phyloP scores from a whole-genome alignment of 2,113 vertebrate genomes.

The Gobiocypris rarus region DNA sequence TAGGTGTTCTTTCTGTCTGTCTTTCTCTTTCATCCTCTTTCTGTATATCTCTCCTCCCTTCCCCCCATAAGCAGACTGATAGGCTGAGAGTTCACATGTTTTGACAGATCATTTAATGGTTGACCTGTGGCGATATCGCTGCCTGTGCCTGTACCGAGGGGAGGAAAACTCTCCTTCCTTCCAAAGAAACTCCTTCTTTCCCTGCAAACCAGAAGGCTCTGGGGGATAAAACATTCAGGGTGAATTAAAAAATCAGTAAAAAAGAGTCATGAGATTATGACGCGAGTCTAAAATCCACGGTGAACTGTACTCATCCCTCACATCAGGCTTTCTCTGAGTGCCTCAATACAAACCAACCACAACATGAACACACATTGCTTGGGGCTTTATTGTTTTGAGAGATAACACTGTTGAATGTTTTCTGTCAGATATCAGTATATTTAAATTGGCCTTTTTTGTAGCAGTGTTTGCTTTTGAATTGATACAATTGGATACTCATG shows the following conservation, averaged over 20 bases:
- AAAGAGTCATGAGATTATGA: not conserved
- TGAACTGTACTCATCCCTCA: not conserved
- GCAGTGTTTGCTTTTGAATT: conserved; percentile 13
- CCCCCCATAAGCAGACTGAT: conserved; percentile 12
- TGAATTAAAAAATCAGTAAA: not conserved
- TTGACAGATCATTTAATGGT: conserved; percentile 25
- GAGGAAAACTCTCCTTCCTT: conserved; percentile 3
- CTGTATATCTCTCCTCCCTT: conserved; percentile 4
- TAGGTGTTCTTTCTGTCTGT: conserved; percentile 25
- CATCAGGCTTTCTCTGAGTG: not conserved
- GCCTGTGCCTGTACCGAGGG: not conserved
- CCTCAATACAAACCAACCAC: not conserved
- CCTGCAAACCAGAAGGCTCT: not conserved
- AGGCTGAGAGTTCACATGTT: conserved; percentile 16
- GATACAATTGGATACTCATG: not conserved
- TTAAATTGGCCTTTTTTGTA: not conserved
- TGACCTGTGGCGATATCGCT: conserved; percentile 26
- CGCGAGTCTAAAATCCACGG: not conserved
- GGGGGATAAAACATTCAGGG: not conserved
- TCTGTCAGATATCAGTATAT: not conserved
- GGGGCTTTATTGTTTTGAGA: not conserved
- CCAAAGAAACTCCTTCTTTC: conserved; percentile 20
- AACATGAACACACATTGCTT: not conserved
- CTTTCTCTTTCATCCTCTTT: conserved; percentile 15
- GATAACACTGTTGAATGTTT: not conserved